Percentiles rank a stretch among this genome's conserved stretches.
Evolutionary conservation across 1,140 invertebrate genomes (phyloP).

Genomic region (Aphaenogaster rudis): DNA sequence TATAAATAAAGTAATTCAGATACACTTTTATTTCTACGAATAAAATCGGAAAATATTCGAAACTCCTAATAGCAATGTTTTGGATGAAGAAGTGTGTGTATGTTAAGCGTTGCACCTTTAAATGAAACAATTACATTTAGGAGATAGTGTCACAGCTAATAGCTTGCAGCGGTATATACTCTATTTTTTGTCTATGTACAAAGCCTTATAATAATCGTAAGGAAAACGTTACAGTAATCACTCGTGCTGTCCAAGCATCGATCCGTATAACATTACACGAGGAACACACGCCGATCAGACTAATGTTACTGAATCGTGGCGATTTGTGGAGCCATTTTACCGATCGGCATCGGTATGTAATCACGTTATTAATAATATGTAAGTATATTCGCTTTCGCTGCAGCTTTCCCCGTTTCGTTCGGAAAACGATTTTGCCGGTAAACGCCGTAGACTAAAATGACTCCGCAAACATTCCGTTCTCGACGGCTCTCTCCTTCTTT

Average conservation of each 20-base stretch:
- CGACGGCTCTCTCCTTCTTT: constrained; percentile 11
- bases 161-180: constrained; percentile 22
- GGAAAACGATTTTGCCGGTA: not conserved
- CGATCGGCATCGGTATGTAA: not conserved
- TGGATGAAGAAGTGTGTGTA: constrained; percentile 1
- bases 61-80: constrained; percentile 13
- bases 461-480: constrained; percentile 15
- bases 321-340: constrained; percentile 28
- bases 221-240: constrained; percentile 33
- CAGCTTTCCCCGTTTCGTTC: not conserved
- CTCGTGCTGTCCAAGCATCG: not conserved
- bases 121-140: constrained; percentile 28
- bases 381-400: constrained; percentile 13
- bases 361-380: constrained; percentile 14
- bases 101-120: not conserved
- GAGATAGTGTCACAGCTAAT: constrained; percentile 55
- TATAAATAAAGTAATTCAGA: constrained; percentile 4
- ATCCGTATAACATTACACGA: constrained; percentile 28
- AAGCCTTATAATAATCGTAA: constrained; percentile 56
- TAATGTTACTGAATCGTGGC: constrained; percentile 7
- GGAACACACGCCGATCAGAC: constrained; percentile 19
- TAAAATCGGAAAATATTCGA: constrained; percentile 19
- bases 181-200: constrained; percentile 47
- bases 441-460: constrained; percentile 9
- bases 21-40: constrained; percentile 24